Percentiles rank a stretch among this genome's conserved stretches.
Conservation (phyloP, 2,113 vertebrate species). For the Vicugna pacos region DNA sequence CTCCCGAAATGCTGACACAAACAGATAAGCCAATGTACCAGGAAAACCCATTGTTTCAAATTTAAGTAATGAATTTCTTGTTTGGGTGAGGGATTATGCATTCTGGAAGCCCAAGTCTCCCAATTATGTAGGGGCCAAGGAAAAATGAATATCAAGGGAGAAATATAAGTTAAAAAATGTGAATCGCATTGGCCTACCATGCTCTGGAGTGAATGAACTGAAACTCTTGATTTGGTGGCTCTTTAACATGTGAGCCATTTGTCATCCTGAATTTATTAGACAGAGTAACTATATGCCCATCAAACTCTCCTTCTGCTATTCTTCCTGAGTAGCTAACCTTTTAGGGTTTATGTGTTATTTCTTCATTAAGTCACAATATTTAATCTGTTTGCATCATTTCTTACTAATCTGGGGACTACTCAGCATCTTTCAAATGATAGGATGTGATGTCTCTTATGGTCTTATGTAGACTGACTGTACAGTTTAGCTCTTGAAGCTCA, state of each 20-base stretch:
- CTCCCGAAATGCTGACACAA: slow-evolving; percentile 38
- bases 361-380: neutral
- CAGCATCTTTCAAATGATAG: neutral
- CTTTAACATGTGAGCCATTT: neutral
- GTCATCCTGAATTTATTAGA: neutral
- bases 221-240: neutral
- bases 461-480: neutral
- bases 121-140: neutral
- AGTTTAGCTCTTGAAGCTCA: neutral
- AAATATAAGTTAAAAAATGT: neutral
- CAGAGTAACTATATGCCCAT: rapidly evolving
- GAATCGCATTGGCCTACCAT: rapidly evolving
- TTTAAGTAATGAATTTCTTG: slow-evolving; percentile 56
- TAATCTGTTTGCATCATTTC: neutral
- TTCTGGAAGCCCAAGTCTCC: slow-evolving; percentile 35
- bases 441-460: neutral
- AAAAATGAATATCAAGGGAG: slow-evolving; percentile 58
- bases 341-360: neutral
- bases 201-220: neutral
- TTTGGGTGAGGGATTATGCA: slow-evolving; percentile 11
- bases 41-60: slow-evolving; percentile 55
- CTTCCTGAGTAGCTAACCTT: neutral
- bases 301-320: neutral
- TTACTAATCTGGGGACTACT: neutral
- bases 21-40: slow-evolving; percentile 24